A percentile compares a stretch with the other conserved stretches of the same genome.
These are phyloP conservation scores for Hydrophis major DNA, from an alignment of 2,797 vertebrate genomes.

Conservation along the genomic window DNA sequence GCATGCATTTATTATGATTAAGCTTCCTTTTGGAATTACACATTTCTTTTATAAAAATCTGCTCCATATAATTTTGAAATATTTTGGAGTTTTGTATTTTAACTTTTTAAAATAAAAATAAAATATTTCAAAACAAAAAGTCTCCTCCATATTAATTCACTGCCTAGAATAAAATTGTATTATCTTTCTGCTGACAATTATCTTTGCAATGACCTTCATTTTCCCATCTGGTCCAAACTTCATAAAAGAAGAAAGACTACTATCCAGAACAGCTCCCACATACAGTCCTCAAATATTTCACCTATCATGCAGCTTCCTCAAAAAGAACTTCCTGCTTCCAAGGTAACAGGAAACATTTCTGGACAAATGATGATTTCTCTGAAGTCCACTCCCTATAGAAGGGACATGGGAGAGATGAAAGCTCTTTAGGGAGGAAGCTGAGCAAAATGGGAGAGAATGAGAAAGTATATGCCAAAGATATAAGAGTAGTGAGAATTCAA, in stretches of 20 bases:
- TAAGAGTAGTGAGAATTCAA: slow-evolving; percentile 36
- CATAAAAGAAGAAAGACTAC: slow-evolving; percentile 3
- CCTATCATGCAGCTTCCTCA: slow-evolving; percentile 43
- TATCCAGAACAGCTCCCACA: neutral
- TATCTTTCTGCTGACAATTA: neutral
- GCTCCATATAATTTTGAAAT: neutral
- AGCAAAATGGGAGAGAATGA: slow-evolving; percentile 45
- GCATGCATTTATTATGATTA: neutral
- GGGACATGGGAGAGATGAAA: slow-evolving; percentile 54
- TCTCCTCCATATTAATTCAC: neutral
- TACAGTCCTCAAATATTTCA: slow-evolving; percentile 42
- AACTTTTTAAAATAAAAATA: neutral
- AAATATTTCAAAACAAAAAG: neutral
- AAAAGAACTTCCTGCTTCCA: slow-evolving; percentile 49
- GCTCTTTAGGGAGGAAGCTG: slow-evolving; percentile 54
- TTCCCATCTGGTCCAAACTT: neutral
- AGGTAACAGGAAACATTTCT: slow-evolving; percentile 48
- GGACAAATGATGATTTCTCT: slow-evolving; percentile 43
- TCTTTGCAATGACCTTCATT: neutral
- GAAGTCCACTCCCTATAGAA: slow-evolving; percentile 60
- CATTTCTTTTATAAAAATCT: neutral
- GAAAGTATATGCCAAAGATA: slow-evolving; percentile 50
- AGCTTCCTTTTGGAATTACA: neutral
- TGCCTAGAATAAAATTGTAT: neutral
- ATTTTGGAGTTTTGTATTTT: neutral